Percentiles rank a stretch among this genome's conserved stretches.
These are phyloP conservation scores for Cactoblastis cactorum DNA, from an alignment of 2,888 invertebrate genomes.

Conservation along the genomic window DNA sequence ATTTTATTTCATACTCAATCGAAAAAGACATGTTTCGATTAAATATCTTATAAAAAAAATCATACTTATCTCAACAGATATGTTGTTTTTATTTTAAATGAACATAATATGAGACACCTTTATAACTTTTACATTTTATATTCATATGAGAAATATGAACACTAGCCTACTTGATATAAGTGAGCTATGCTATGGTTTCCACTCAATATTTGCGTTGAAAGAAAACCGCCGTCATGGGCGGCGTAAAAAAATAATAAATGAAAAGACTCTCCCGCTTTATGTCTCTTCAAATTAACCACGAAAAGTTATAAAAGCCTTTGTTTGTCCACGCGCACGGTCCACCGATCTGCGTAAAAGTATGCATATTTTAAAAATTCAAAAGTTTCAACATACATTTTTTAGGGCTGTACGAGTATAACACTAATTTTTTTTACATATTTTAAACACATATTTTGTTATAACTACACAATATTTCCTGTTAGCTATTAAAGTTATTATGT, in stretches of 20 bases:
- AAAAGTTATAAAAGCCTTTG: slow-evolving; percentile 38
- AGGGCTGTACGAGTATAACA: neutral
- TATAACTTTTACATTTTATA: too few relatives aligned
- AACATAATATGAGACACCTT: too few relatives aligned
- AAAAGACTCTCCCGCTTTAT: slow-evolving; percentile 29
- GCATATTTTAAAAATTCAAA: neutral
- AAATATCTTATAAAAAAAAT: too few relatives aligned
- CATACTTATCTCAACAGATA: too few relatives aligned
- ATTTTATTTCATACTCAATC: too few relatives aligned
- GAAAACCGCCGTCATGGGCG: slow-evolving; percentile 28
- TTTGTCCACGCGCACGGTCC: slow-evolving; percentile 21
- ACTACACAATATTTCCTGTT: too few relatives aligned
- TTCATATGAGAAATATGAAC: too few relatives aligned
- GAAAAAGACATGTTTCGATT: too few relatives aligned
- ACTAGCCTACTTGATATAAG: too few relatives aligned
- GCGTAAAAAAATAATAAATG: slow-evolving; percentile 22
- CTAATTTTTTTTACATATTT: neutral
- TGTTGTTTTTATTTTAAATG: too few relatives aligned
- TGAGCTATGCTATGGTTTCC: too few relatives aligned
- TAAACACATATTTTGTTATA: neutral
- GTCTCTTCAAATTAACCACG: slow-evolving; percentile 36
- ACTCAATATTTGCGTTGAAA: slow-evolving; percentile 25
- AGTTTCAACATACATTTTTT: neutral
- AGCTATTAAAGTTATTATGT: too few relatives aligned
- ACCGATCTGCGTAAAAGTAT: neutral